A percentile compares a stretch with the other conserved stretches of the same genome.
Evolutionary conservation across 2,797 vertebrate genomes (phyloP).

Genomic region (Silurus lanzhouensis): DNA sequence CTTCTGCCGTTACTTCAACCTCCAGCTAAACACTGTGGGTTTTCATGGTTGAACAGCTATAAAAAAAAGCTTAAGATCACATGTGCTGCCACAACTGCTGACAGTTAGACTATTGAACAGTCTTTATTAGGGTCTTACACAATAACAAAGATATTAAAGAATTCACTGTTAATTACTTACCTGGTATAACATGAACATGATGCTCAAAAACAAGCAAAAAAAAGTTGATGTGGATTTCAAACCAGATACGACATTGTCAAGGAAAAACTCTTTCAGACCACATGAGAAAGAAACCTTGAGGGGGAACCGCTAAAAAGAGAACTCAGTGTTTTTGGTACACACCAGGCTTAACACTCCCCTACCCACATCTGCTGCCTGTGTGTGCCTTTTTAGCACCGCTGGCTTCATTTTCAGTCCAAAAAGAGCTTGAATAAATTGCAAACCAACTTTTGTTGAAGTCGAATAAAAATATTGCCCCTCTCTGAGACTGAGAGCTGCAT

Average conservation of each 20-base stretch:
- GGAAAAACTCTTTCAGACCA: too few relatives aligned
- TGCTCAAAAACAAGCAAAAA: too few relatives aligned
- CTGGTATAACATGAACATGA: neutral
- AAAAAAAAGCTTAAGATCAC: neutral
- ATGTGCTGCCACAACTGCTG: neutral
- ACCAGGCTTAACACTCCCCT: too few relatives aligned
- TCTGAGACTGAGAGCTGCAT: too few relatives aligned
- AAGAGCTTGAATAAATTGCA: too few relatives aligned
- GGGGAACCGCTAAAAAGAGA: neutral
- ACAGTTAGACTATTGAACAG: neutral
- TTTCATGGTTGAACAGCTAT: conserved; percentile 11
- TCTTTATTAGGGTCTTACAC: neutral
- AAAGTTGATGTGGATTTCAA: neutral
- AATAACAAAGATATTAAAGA: neutral
- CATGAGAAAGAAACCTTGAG: neutral
- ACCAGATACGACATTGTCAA: neutral
- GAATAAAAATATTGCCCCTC: too few relatives aligned
- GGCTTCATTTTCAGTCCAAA: too few relatives aligned
- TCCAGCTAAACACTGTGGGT: neutral
- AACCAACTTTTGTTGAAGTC: too few relatives aligned
- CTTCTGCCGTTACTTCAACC: neutral
- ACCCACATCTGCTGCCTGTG: too few relatives aligned
- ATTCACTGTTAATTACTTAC: neutral
- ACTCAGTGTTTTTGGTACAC: neutral
- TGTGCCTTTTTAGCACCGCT: too few relatives aligned